These are phyloP conservation scores for Eupithecia vulgata DNA, from an alignment of 2,888 invertebrate species.

Conservation along the genomic window DNA sequence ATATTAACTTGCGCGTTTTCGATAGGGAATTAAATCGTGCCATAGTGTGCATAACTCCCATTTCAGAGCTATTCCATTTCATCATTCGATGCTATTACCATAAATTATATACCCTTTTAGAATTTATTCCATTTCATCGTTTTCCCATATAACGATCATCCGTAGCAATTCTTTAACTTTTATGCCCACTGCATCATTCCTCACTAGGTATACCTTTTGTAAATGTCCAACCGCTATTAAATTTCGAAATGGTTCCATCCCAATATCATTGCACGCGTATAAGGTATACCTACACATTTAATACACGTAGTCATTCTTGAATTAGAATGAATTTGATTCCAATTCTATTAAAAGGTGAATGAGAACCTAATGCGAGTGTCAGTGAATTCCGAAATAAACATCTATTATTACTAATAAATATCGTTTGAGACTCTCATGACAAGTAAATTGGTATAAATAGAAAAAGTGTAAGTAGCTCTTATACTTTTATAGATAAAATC, in stretches of 20 bases:
- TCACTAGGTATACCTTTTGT: background rate
- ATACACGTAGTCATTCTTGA: background rate
- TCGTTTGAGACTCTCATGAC: background rate
- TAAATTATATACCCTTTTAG: too few relatives aligned
- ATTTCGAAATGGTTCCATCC: background rate
- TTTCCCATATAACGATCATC: background rate
- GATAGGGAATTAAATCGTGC: too few relatives aligned
- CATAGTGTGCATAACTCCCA: too few relatives aligned
- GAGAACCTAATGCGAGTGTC: background rate
- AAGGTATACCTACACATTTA: background rate
- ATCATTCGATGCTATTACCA: too few relatives aligned
- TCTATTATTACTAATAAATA: too few relatives aligned
- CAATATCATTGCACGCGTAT: background rate
- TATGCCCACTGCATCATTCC: background rate
- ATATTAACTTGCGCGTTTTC: too few relatives aligned
- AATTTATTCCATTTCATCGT: background rate
- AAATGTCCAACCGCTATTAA: background rate
- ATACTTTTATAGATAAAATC: background rate
- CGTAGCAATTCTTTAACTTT: background rate
- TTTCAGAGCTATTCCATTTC: too few relatives aligned
- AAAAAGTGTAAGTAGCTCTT: too few relatives aligned
- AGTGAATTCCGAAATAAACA: background rate
- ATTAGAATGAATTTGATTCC: background rate
- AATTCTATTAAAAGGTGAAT: background rate
- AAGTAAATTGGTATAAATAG: background rate